Percentiles rank a stretch among this genome's conserved stretches.
Conservation (phyloP, 2,888 invertebrate species). For the Hydrotaea cyrtoneurina region DNA sequence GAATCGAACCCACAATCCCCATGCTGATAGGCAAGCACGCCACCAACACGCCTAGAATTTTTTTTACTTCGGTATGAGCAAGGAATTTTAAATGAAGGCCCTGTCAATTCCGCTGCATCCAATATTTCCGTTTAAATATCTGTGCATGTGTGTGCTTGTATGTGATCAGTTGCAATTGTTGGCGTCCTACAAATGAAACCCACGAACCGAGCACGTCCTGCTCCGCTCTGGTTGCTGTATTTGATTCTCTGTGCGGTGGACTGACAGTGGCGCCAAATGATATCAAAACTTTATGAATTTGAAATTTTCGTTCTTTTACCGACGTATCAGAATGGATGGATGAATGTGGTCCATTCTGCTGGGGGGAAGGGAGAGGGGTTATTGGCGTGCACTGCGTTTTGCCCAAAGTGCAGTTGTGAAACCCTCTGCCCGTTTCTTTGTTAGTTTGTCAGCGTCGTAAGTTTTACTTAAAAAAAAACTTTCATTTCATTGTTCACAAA, state of each 20-base stretch:
- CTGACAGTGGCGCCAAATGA: constrained; percentile 68
- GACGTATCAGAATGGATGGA: background rate
- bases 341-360: background rate
- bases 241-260: constrained; percentile 11
- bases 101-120: background rate
- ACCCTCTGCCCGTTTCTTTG: constrained; percentile 15
- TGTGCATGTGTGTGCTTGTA: background rate
- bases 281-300: constrained; percentile 68
- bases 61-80: no score
- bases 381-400: background rate
- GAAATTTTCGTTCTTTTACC: constrained; percentile 35
- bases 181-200: background rate
- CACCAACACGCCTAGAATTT: no score
- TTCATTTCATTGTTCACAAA: constrained; percentile 31
- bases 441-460: constrained; percentile 13
- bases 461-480: constrained; percentile 4
- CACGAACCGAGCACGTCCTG: background rate
- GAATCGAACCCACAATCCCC: no score
- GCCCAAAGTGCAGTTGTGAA: background rate
- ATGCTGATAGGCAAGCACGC: no score
- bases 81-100: background rate
- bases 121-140: no score
- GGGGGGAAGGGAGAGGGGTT: no score
- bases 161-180: background rate
- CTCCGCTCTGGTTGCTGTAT: constrained; percentile 28